Percentiles rank a stretch among this genome's conserved stretches.
Evolutionary conservation across 2,888 invertebrate genomes (phyloP).

Genomic region (Smittia sp.): DNA sequence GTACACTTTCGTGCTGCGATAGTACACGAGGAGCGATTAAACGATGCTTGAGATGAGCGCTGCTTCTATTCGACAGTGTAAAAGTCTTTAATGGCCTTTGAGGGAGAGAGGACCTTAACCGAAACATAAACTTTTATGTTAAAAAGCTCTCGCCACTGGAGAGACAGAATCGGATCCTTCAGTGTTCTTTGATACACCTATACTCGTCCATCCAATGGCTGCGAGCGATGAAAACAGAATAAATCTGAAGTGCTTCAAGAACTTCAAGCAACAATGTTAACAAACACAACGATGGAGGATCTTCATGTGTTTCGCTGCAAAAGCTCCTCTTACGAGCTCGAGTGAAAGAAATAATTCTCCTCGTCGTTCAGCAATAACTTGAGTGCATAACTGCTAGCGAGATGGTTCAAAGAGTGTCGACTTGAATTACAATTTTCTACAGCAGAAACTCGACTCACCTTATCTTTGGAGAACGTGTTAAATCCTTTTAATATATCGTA

Average conservation of each 20-base stretch:
- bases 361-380: background rate
- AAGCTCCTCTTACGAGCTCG: background rate
- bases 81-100: background rate
- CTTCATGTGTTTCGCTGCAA: background rate
- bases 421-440: background rate
- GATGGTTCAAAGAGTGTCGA: background rate
- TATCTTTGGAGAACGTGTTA: conserved; percentile 52
- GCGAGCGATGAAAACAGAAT: background rate
- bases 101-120: background rate
- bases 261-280: no score
- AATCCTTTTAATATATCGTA: conserved; percentile 73
- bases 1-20: background rate
- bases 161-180: background rate
- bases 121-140: background rate
- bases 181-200: background rate
- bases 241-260: background rate
- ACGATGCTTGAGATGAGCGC: background rate
- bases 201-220: background rate
- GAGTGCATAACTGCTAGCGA: background rate
- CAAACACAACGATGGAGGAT: background rate
- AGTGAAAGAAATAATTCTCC: background rate
- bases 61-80: background rate
- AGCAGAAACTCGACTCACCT: conserved; percentile 54
- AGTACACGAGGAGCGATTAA: background rate
- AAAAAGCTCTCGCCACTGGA: background rate